Conservation (phyloP, 2,797 vertebrate genomes). For the Prunella strophiata region DNA sequence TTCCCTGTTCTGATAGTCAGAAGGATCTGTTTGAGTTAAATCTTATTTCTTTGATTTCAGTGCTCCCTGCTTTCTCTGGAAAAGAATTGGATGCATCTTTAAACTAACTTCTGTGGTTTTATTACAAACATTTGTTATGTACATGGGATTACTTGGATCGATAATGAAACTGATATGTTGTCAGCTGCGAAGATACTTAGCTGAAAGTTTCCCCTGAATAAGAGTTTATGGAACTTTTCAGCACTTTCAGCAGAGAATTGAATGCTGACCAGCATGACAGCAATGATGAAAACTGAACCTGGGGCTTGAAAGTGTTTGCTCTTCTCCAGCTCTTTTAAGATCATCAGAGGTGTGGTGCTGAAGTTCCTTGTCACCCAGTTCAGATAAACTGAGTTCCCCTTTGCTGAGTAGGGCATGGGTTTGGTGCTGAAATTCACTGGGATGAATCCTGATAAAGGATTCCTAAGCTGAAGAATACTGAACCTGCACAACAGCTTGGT, state of each 20-base stretch:
- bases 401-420: not conserved
- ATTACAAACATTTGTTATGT: not conserved
- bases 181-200: not conserved
- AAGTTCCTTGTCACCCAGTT: not conserved
- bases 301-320: not conserved
- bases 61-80: not conserved
- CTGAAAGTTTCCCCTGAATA: not conserved
- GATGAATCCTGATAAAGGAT: not conserved
- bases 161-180: not conserved
- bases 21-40: not conserved
- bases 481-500: fast-evolving
- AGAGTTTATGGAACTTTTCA: not conserved
- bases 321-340: not conserved
- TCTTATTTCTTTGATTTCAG: not conserved
- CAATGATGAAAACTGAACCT: not conserved
- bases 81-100: not conserved
- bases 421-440: not conserved
- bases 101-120: not conserved
- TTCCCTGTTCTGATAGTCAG: not conserved
- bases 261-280: not conserved
- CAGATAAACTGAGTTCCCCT: not conserved
- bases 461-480: not conserved
- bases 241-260: not conserved
- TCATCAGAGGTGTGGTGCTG: not conserved
- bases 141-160: not conserved